Evolutionary conservation across 2,888 invertebrate genomes (phyloP), one percentile per base, ranked within the genome.

Genomic region (Entomobrya multifasciata): DNA sequence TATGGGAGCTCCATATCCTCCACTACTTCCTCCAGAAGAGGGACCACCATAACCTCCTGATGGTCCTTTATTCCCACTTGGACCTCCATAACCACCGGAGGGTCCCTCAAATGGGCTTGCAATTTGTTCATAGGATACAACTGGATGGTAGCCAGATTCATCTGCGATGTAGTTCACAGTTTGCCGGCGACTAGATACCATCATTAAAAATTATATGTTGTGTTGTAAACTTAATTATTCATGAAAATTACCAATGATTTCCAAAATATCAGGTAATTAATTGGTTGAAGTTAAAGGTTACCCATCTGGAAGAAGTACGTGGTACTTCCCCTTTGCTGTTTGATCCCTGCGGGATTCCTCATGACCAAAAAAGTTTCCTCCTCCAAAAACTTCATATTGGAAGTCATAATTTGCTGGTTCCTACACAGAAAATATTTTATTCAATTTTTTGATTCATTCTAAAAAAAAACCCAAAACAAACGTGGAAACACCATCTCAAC

Each of bases 391-490:
- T 86, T 89, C 83, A 60, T 90, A 90, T 17, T 86, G 81, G 65
- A 90, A 90, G 41, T 90, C 90, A 72, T 90, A 90, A 44, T 90
- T 90, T n/a, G 89, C 80, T 8, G 86, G 74, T 78, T 89, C 89
- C 89, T 89, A 36, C 17, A 20, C 22, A 22, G 13, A 52, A 49
- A 49, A 79, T n/a, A 57, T n/a, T 55, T 30, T 62, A 47, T 30
- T 3, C 22, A 36, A 57, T 22, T 20, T 60, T 79, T 22, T n/a
- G n/a, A n/a, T n/a, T n/a, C n/a, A n/a, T n/a, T n/a, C n/a, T n/a
- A n/a, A n/a, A n/a, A n/a, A n/a, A n/a, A n/a, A n/a, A n/a, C n/a
- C n/a, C n/a, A n/a, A n/a, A n/a, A n/a, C n/a, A n/a, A n/a, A n/a
- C n/a, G n/a, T n/a, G n/a, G n/a, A n/a, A n/a, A n/a, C n/a, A n/a